Conservation (phyloP, 1,140 invertebrate genomes). For the Drosophila malerkotliana region DNA sequence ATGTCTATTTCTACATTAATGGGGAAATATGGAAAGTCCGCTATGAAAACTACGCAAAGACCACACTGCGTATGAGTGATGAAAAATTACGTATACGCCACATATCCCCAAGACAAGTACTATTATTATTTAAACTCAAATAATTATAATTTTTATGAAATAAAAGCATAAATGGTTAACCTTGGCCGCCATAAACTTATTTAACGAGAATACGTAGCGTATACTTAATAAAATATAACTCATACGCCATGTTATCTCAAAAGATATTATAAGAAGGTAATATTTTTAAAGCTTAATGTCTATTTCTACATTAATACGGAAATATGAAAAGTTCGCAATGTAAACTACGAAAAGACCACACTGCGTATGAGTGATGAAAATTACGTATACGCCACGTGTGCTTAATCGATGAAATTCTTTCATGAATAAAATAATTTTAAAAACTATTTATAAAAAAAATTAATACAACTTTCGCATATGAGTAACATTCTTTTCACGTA, state of each 20-base stretch:
- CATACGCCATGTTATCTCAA: background rate
- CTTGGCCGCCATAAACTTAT: too few species aligned
- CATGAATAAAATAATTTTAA: background rate
- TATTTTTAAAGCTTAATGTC: background rate
- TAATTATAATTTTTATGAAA: too few species aligned
- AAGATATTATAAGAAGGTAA: background rate
- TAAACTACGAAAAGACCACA: background rate
- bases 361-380: conserved; percentile 12
- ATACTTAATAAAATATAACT: background rate
- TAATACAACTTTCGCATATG: background rate
- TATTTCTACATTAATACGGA: background rate
- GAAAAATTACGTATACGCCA: background rate
- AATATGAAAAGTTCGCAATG: background rate
- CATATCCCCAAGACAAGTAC: background rate
- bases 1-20: background rate
- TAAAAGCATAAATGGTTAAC: too few species aligned
- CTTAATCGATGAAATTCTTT: background rate
- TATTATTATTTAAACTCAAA: too few species aligned
- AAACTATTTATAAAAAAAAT: background rate
- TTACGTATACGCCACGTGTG: background rate
- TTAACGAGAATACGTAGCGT: background rate
- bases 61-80: conserved; percentile 12
- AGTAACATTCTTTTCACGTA: too few species aligned
- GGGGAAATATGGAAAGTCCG: background rate
- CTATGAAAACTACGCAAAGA: background rate